phyloP scores from a whole-genome alignment of 2,888 invertebrate species.

The Leptura quadrifasciata region DNA sequence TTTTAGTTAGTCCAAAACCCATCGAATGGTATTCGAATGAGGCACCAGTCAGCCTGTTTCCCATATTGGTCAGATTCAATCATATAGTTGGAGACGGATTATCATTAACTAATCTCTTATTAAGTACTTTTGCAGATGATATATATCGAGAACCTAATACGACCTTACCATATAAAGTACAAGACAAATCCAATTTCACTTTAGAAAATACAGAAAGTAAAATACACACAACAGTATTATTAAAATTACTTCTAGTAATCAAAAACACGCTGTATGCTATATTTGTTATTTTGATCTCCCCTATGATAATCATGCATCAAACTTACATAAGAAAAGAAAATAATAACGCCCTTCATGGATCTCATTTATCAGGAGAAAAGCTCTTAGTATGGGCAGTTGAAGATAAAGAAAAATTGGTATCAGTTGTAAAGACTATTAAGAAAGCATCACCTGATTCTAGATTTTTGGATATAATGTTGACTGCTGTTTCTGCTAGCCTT shows the following conservation, averaged over 20 bases:
- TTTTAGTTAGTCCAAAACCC: constrained; percentile 71
- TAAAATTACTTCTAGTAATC: not conserved
- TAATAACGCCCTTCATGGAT: constrained; percentile 16
- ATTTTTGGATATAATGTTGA: constrained; percentile 24
- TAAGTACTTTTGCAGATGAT: constrained; percentile 12
- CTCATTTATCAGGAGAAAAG: constrained; percentile 37
- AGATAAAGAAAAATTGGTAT: constrained; percentile 14
- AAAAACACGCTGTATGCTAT: not conserved
- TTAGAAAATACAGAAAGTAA: not conserved
- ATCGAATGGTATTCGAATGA: constrained; percentile 15
- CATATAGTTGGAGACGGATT: constrained; percentile 36
- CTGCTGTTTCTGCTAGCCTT: constrained; percentile 34
- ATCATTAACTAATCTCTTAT: constrained; percentile 14
- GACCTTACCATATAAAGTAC: not conserved
- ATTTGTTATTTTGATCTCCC: not conserved
- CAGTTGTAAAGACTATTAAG: constrained; percentile 31
- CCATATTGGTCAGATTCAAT: constrained; percentile 26
- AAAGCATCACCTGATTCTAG: not conserved
- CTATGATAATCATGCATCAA: constrained; percentile 1
- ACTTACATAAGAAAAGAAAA: constrained; percentile 10
- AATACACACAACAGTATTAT: not conserved
- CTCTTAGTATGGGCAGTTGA: constrained; percentile 28
- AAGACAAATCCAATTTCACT: not conserved
- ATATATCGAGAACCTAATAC: not conserved
- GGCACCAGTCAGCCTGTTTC: not conserved